Conservation (phyloP, 2,888 invertebrate species). For the Pheosia tremula region DNA sequence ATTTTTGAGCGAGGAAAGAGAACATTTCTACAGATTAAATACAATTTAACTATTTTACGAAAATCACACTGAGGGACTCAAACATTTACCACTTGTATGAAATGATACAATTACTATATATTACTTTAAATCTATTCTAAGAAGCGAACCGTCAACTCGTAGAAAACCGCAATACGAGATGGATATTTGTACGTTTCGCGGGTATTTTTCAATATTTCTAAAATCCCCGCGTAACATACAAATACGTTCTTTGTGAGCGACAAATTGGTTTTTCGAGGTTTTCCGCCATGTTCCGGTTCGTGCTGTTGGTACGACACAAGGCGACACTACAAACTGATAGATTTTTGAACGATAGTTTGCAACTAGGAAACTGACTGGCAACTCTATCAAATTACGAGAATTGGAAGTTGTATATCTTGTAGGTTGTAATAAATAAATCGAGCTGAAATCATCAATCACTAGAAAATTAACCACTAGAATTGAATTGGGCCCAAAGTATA, state of each 20-base stretch:
- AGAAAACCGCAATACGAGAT: neutral
- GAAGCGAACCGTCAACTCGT: constrained; percentile 6
- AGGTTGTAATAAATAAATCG: too few relatives aligned
- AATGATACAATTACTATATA: neutral
- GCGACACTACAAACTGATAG: constrained; percentile 19
- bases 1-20: too few relatives aligned
- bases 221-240: constrained; percentile 47
- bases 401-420: too few relatives aligned
- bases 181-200: neutral
- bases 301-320: constrained; percentile 10
- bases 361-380: neutral
- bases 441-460: too few relatives aligned
- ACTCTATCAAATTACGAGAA: neutral
- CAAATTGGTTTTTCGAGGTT: constrained; percentile 59
- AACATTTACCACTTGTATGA: too few relatives aligned
- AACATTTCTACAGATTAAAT: too few relatives aligned
- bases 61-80: too few relatives aligned
- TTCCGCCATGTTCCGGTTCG: constrained; percentile 34
- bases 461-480: too few relatives aligned
- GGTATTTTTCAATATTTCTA: constrained; percentile 55
- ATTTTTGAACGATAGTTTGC: constrained; percentile 11
- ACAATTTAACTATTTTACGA: too few relatives aligned
- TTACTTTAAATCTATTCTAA: too few relatives aligned
- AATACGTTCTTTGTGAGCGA: constrained; percentile 53
- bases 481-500: too few relatives aligned